These are phyloP conservation scores for Micronycteris hirsuta DNA, from an alignment of 2,113 vertebrate genomes.

Conservation along the genomic window DNA sequence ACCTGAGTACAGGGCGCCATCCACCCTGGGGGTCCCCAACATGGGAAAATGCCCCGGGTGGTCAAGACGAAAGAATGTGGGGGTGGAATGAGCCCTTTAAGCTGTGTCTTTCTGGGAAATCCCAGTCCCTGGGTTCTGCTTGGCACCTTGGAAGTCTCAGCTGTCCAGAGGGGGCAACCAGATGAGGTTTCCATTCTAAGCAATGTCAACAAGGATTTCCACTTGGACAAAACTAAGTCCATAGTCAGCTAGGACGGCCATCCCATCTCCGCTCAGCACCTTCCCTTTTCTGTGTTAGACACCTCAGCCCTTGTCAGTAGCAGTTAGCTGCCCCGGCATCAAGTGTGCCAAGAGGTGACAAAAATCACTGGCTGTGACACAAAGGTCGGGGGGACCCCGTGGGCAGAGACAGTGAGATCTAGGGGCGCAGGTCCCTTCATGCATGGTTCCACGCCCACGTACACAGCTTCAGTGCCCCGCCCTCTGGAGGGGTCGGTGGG, in stretches of 20 bases:
- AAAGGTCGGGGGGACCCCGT: not conserved
- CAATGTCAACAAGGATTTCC: fast-evolving
- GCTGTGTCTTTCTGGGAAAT: not conserved
- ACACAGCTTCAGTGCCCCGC: not conserved
- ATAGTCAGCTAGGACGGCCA: fast-evolving
- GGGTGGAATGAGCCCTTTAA: fast-evolving
- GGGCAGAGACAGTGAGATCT: not conserved
- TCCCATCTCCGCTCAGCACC: fast-evolving
- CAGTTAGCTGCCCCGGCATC: not conserved
- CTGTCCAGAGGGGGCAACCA: fast-evolving
- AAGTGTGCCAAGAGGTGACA: not conserved
- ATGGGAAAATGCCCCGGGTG: fast-evolving
- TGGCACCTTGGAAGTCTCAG: not conserved
- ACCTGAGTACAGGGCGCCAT: not conserved
- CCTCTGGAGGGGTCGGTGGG: not conserved
- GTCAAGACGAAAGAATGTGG: fast-evolving
- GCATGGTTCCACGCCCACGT: too few relatives aligned
- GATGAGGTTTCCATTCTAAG: not conserved
- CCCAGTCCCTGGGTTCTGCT: fast-evolving
- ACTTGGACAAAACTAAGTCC: too few relatives aligned
- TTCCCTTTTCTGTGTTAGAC: not conserved
- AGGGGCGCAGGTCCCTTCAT: not conserved
- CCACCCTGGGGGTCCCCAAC: fast-evolving
- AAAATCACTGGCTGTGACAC: not conserved
- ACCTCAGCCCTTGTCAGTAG: not conserved